Base-by-base conservation (phyloP, 2,888 invertebrate species). In the Synergus gifuensis region DNA sequence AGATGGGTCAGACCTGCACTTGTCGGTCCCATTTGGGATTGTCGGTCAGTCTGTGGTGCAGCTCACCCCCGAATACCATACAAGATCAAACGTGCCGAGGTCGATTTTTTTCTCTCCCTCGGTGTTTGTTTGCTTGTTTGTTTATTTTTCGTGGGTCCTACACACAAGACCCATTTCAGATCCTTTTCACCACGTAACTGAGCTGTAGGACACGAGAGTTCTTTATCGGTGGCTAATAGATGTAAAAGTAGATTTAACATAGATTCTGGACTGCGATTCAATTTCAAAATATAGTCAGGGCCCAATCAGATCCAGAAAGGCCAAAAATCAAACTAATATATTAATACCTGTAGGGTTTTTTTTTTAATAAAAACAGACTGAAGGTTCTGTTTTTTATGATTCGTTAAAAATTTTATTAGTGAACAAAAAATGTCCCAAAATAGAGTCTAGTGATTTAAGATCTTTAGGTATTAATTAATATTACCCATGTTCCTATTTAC, bases 81-180 rank as follows among this genome's bases (percentile, higher is more conserved):
- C 78, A 76, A 84, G 85, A 85, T 87, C 86, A 86, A 89, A 87
- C 85, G 87, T 69, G 82, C 87, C 87, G 83, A 66, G 79, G 82
- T 81, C 79, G 73, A 69, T 76, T 79, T 82, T 79, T 80, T 79
- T 79, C 83, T 80, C 78, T 79, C 76, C 77, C 69, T 79, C 69
- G 79, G 83, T 88, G 88, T 87, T 89, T 88, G 88, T 86, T 88
- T 88, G 87, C 82, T 87, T 88, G 88, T 88, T 89, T 89, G 87
- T 87, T 86, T 86, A 85, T 86, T 82, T 85, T 84, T 83, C 80
- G 80, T 79, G 77, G 63, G 40, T 46, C 79, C 14, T 12, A n/a
- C 18, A 36, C 76, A 66, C 76, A 28, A 60, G 76, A 67, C 73
- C 77, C 78, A 22, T 28, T 46, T 60, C 63, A 62, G 42, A 42